Percentiles rank a stretch among this genome's conserved stretches.
Evolutionary conservation across 2,888 invertebrate species (phyloP).

Genomic region (Eulithis prunata): DNA sequence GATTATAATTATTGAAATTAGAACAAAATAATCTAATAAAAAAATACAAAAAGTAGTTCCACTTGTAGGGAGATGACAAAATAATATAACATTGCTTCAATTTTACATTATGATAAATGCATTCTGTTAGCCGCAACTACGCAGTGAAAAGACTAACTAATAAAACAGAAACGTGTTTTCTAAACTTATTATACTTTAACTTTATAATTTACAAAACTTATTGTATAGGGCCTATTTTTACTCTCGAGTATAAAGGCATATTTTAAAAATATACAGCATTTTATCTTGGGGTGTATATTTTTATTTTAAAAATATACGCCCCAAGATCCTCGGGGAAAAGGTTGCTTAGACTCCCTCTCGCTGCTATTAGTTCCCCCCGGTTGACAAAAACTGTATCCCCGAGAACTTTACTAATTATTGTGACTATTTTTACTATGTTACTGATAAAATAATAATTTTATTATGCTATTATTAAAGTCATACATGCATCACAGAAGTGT

Average conservation of each 20-base stretch:
- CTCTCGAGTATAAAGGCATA: too few relatives aligned
- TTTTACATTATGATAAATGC: slow-evolving; percentile 23
- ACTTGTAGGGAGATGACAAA: neutral
- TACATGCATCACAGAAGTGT: slow-evolving; percentile 1
- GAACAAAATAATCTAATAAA: slow-evolving; percentile 51
- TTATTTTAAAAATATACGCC: too few relatives aligned
- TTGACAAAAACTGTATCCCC: neutral
- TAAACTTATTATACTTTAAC: neutral
- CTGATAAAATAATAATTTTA: too few relatives aligned
- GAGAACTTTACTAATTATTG: too few relatives aligned
- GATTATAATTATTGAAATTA: slow-evolving; percentile 62
- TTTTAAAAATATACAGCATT: too few relatives aligned
- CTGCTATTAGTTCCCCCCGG: too few relatives aligned
- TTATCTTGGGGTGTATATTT: too few relatives aligned
- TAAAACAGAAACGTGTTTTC: slow-evolving; percentile 5
- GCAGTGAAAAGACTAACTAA: slow-evolving; percentile 17
- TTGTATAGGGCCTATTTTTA: neutral
- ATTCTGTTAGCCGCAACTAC: slow-evolving; percentile 14
- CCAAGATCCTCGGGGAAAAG: too few relatives aligned
- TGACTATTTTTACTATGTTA: too few relatives aligned
- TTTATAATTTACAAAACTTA: slow-evolving; percentile 4
- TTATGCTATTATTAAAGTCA: neutral
- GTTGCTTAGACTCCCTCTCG: too few relatives aligned
- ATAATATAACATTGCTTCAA: slow-evolving; percentile 6
- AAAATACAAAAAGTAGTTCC: slow-evolving; percentile 46